Evolutionary conservation across 2,888 invertebrate species (phyloP), one percentile per base, ranked within the genome.

Genomic region (Phalangium opilio): DNA sequence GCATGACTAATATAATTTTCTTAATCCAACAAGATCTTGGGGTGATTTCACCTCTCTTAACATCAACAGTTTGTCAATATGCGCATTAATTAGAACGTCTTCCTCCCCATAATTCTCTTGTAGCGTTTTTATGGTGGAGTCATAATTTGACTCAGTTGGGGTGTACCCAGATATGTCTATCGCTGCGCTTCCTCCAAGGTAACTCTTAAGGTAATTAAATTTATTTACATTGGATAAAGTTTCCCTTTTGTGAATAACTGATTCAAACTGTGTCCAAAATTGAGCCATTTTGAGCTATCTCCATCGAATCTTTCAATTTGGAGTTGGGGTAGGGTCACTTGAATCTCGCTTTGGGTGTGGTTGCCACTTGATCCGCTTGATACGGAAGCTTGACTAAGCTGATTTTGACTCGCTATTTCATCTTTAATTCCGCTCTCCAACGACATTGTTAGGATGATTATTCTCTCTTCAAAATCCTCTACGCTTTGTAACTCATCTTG

Each of bases 171-270:
- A 32, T 12, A 45, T n/a, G 3, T 11, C 19, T 15, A 11, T 14
- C 12, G 36, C 17, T 3, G 27, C 38, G 21, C 17, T 14, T 20
- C 42, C 47, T n/a, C 18, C 18, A 3, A 47, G n/a, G 41, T 47
- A 42, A 15, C 42, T 27, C 35, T 42, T 47, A 14, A 47, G n/a
- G 38, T 42, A 42, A 18, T 19, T n/a, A 33, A 46, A 46, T 20
- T 46, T 45, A 39, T 45, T 27, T n/a, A 27, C 39, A 18, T 45
- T 45, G 7, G 7, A 32, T 15, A 39, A 17, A 27, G 4, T 27
- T 14, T 32, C 19, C 20, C 41, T 41, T 4, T 33, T 34, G 32
- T 46, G 41, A 10, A 46, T 34, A n/a, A 41, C 34, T 10, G 41
- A 20, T 34, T 46, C 46, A 8, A 41, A 33, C n/a, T 34, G 41